Evolutionary conservation across 2,113 vertebrate species (phyloP).

Genomic region (Prietella phreatophila): DNA sequence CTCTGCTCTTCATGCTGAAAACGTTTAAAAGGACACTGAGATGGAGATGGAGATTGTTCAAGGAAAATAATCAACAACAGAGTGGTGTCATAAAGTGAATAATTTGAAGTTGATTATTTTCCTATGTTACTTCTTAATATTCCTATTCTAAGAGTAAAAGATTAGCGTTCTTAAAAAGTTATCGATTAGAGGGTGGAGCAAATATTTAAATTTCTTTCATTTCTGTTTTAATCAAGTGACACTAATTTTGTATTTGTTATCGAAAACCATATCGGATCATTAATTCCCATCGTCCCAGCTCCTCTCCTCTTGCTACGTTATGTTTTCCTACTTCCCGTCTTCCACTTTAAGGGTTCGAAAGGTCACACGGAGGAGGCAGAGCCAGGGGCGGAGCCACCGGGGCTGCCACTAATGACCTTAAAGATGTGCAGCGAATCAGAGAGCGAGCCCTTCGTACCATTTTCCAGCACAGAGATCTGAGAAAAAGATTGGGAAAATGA

Average conservation of each 20-base stretch:
- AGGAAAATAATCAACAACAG: background rate
- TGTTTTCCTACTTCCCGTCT: background rate
- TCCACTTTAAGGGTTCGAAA: background rate
- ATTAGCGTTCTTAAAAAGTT: background rate
- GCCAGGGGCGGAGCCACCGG: slow-evolving; percentile 79
- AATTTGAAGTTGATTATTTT: background rate
- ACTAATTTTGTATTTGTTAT: background rate
- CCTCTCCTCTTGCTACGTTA: background rate
- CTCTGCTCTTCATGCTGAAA: background rate
- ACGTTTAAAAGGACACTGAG: background rate
- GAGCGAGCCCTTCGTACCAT: slow-evolving; percentile 76
- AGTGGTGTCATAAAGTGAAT: background rate
- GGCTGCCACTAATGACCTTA: slow-evolving; percentile 93
- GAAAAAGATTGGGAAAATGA: background rate
- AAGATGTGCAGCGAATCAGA: slow-evolving; percentile 92
- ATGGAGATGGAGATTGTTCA: background rate
- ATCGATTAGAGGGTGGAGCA: background rate
- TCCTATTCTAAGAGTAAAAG: background rate
- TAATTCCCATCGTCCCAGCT: background rate
- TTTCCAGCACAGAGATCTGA: slow-evolving; percentile 84
- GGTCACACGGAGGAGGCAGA: slow-evolving; percentile 81
- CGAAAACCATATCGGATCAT: background rate
- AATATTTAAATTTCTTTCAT: background rate
- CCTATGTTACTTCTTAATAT: background rate
- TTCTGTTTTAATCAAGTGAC: background rate